phyloP scores from a whole-genome alignment of 2,113 vertebrate species.

The Cyanoramphus novaezelandiae region DNA sequence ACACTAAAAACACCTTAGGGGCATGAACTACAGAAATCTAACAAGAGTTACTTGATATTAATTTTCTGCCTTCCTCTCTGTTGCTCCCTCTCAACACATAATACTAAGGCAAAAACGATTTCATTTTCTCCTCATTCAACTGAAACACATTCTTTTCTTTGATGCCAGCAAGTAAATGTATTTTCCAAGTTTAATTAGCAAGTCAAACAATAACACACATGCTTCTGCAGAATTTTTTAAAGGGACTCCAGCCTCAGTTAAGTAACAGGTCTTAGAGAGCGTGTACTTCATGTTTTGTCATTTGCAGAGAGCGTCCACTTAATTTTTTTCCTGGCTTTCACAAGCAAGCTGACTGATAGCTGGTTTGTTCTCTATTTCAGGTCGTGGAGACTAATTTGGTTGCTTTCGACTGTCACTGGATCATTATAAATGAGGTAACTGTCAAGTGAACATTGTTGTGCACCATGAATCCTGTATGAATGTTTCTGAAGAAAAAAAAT shows the following conservation, averaged over 20 bases:
- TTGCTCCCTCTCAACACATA: neutral
- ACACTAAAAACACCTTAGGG: neutral
- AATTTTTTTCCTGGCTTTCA: slow-evolving; percentile 15
- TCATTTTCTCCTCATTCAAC: slow-evolving; percentile 20
- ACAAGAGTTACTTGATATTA: neutral
- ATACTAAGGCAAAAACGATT: neutral
- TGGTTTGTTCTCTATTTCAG: slow-evolving; percentile 82
- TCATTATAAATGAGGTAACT: slow-evolving; percentile 98
- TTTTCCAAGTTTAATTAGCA: slow-evolving; percentile 51
- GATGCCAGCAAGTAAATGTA: neutral
- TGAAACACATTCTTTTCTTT: neutral
- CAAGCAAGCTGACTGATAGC: slow-evolving; percentile 65
- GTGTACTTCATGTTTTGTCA: neutral
- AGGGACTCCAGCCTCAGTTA: slow-evolving; percentile 10
- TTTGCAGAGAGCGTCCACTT: slow-evolving; percentile 18
- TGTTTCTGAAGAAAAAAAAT: neutral
- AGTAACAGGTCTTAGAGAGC: slow-evolving; percentile 6
- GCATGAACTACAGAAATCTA: neutral
- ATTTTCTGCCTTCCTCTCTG: neutral
- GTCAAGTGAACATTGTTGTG: slow-evolving; percentile 4
- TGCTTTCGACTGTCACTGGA: slow-evolving; percentile 99
- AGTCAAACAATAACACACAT: slow-evolving; percentile 23
- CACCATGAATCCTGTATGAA: neutral
- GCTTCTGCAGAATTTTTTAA: neutral
- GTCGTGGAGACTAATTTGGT: slow-evolving; percentile 98